Base-by-base conservation (phyloP, 2,797 vertebrate genomes). In the Trichosurus vulpecula region DNA sequence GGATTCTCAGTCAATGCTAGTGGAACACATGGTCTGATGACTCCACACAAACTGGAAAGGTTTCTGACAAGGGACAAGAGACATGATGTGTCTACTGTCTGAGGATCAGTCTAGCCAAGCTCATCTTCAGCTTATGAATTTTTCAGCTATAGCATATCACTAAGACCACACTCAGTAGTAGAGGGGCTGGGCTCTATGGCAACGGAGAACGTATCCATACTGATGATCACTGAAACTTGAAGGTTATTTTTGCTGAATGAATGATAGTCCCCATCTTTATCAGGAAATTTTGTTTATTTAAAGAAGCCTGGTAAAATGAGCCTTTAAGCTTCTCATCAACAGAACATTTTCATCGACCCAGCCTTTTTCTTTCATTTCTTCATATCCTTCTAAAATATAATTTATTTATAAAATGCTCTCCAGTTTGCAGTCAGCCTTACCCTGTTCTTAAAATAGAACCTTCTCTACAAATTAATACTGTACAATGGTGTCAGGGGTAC, bases 401-500 rank as follows among this genome's bases (percentile, higher is more conserved):
- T 66, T 94, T 87, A 91, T 89, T 94, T 92, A 95, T 52, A 30
- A 97, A 96, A 94, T 90, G 22, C 41, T 58, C 92, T 22, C 52
- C 66, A 87, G 14, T 52, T 93, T 96, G 54, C 30, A 51, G 61
- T 66, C 90, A 93, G 3, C 94, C 47, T 61, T 91, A 52, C 35
- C 31, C 90, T 14, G 47, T 57, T 91, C 74, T 95, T 93, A 96
- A 95, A 96, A 92, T 3, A 95, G 54, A 95, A 91, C 53, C 52
- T 30, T 52, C 16, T 92, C 47, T 51, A 93, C 56, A 35, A 55
- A 58, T 89, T 53, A n/a, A 92, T 52, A 54, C 41, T 51, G 74
- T 51, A 41, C 90, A 54, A 96, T 16, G 51, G 90, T 22, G 90
- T 57, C 93, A n/a, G 0, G 13, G 93, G 53, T 52, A 2, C 5